Conservation (phyloP, 2,888 invertebrate genomes). For the Blastobasis adustella region DNA sequence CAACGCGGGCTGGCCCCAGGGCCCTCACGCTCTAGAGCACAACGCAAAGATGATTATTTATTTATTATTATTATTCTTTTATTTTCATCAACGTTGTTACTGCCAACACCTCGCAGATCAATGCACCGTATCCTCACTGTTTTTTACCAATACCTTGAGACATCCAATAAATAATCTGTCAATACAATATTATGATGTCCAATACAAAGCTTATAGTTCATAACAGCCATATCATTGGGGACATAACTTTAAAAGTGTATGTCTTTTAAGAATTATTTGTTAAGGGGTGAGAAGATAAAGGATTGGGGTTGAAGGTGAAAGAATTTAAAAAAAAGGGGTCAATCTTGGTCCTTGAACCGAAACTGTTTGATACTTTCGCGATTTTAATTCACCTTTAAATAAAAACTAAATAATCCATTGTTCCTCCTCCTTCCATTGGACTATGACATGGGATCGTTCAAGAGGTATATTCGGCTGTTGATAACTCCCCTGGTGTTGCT, state of each 20-base stretch:
- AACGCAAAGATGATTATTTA: slow-evolving; percentile 3
- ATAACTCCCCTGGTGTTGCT: too few species aligned
- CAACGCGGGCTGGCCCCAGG: neutral
- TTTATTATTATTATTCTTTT: too few species aligned
- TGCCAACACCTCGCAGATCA: neutral
- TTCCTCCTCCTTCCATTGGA: too few species aligned
- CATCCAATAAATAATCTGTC: slow-evolving; percentile 51
- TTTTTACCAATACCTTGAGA: neutral
- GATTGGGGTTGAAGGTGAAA: neutral
- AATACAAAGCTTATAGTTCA: slow-evolving; percentile 36
- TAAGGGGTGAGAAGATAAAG: slow-evolving; percentile 39
- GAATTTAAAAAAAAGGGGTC: too few species aligned
- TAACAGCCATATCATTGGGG: slow-evolving; percentile 57
- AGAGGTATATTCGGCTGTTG: too few species aligned
- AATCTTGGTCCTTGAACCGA: too few species aligned
- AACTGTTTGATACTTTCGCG: too few species aligned
- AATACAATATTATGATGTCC: slow-evolving; percentile 68
- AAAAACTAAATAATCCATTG: too few species aligned
- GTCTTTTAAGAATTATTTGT: slow-evolving; percentile 37
- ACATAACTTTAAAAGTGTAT: slow-evolving; percentile 44
- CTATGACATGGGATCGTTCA: too few species aligned
- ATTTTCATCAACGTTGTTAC: neutral
- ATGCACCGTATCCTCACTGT: neutral
- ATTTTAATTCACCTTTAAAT: too few species aligned
- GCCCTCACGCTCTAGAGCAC: neutral